A percentile compares a stretch with the other conserved stretches of the same genome.
phyloP scores from a whole-genome alignment of 2,797 vertebrate species.

The Artibeus jamaicensis region DNA sequence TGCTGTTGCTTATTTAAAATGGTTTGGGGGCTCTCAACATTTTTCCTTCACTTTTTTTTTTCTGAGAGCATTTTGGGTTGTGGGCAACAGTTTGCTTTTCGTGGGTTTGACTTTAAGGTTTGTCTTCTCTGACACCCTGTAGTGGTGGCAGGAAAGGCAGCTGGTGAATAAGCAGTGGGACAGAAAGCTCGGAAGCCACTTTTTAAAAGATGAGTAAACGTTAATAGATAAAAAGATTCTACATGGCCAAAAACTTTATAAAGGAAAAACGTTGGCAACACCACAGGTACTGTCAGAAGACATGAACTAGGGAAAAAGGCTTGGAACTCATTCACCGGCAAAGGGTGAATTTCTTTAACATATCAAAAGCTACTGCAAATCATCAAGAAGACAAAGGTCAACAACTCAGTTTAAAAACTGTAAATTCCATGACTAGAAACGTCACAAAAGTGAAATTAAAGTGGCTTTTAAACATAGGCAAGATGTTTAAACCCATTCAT shows the following conservation, averaged over 20 bases:
- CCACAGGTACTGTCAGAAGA: background rate
- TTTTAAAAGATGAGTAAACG: background rate
- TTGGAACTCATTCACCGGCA: background rate
- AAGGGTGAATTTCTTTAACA: background rate
- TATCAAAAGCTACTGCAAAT: background rate
- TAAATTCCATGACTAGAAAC: background rate
- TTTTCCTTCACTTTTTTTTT: slow-evolving; percentile 53
- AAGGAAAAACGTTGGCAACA: background rate
- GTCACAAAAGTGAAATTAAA: background rate
- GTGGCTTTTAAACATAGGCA: background rate
- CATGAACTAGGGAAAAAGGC: background rate
- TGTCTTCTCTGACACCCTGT: background rate
- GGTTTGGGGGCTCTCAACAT: slow-evolving; percentile 57
- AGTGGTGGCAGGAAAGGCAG: background rate
- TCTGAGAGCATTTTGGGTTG: background rate
- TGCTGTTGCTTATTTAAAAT: slow-evolving; percentile 32
- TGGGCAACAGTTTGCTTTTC: background rate
- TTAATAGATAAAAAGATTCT: background rate
- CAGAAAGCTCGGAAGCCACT: background rate
- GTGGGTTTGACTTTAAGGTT: background rate
- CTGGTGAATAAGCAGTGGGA: background rate
- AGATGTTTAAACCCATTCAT: background rate
- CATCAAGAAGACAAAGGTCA: background rate
- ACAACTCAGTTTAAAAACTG: background rate
- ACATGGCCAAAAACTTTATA: background rate